These are phyloP conservation scores for Pristionchus arcanus DNA, from an alignment of 2,888 invertebrate genomes.

Conservation along the genomic window DNA sequence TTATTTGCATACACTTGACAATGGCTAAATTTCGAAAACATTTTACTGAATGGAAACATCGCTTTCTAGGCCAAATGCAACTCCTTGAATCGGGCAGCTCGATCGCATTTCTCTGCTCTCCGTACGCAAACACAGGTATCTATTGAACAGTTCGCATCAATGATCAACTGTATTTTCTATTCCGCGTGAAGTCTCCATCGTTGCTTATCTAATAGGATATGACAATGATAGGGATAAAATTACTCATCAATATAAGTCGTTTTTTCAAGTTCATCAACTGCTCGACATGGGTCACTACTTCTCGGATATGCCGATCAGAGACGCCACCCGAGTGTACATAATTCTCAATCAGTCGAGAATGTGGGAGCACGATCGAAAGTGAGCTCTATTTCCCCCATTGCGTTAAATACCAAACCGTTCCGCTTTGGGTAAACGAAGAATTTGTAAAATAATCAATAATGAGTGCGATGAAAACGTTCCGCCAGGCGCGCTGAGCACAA, in stretches of 20 bases:
- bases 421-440: too few species aligned
- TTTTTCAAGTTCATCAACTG: conserved; percentile 52
- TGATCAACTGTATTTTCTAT: too few species aligned
- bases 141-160: too few species aligned
- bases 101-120: conserved; percentile 1
- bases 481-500: too few species aligned
- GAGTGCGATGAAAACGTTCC: too few species aligned
- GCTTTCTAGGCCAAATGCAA: neutral
- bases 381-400: neutral
- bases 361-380: conserved; percentile 56
- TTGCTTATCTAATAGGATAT: too few species aligned
- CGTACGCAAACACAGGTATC: neutral
- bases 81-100: neutral
- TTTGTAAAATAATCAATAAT: too few species aligned
- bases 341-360: conserved; percentile 57
- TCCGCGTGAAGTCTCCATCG: too few species aligned
- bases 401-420: too few species aligned
- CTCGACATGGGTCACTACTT: conserved; percentile 54
- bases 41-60: neutral
- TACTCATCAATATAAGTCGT: too few species aligned
- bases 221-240: too few species aligned
- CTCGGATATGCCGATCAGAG: conserved; percentile 58
- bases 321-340: conserved; percentile 57
- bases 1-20: neutral
- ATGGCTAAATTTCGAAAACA: neutral